phyloP scores from a whole-genome alignment of 2,888 invertebrate genomes.

The Orchesellides sinensis region DNA sequence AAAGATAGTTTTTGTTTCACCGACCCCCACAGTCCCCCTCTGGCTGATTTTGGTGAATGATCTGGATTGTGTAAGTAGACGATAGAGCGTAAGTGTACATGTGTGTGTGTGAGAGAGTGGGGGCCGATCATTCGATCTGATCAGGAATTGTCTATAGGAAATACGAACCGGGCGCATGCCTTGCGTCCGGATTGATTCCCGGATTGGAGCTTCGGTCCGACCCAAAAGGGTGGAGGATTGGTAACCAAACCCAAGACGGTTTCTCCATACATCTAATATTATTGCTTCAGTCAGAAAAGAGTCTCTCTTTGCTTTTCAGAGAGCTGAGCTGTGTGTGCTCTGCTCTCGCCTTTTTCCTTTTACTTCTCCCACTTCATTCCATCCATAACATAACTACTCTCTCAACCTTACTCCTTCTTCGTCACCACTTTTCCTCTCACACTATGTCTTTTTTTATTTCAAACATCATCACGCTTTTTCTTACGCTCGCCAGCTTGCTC shows the following conservation, averaged over 20 bases:
- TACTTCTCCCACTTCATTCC: slow-evolving; percentile 9
- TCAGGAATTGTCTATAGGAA: slow-evolving; percentile 75
- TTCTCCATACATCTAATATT: slow-evolving; percentile 43
- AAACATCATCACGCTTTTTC: too few relatives aligned
- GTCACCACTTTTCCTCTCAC: too few relatives aligned
- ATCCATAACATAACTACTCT: too few relatives aligned
- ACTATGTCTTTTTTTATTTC: too few relatives aligned
- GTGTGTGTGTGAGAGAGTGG: slow-evolving; percentile 54
- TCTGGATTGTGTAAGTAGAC: slow-evolving; percentile 62
- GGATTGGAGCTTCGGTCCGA: slow-evolving; percentile 74
- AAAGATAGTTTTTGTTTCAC: slow-evolving; percentile 32
- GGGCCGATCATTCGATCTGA: slow-evolving; percentile 75
- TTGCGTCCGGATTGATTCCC: slow-evolving; percentile 74
- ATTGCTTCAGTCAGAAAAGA: too few relatives aligned
- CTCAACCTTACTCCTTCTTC: too few relatives aligned
- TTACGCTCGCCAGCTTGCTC: too few relatives aligned
- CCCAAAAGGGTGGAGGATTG: slow-evolving; percentile 75
- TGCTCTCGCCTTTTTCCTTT: slow-evolving; percentile 6
- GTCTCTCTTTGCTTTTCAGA: not conserved
- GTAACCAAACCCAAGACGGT: slow-evolving; percentile 74
- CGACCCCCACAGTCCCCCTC: slow-evolving; percentile 68
- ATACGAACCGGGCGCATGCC: slow-evolving; percentile 75
- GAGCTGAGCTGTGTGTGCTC: not conserved
- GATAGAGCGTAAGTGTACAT: slow-evolving; percentile 13
- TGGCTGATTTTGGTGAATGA: slow-evolving; percentile 70